Evolutionary conservation across 2,888 invertebrate species (phyloP).

Genomic region (Synergus itoensis): DNA sequence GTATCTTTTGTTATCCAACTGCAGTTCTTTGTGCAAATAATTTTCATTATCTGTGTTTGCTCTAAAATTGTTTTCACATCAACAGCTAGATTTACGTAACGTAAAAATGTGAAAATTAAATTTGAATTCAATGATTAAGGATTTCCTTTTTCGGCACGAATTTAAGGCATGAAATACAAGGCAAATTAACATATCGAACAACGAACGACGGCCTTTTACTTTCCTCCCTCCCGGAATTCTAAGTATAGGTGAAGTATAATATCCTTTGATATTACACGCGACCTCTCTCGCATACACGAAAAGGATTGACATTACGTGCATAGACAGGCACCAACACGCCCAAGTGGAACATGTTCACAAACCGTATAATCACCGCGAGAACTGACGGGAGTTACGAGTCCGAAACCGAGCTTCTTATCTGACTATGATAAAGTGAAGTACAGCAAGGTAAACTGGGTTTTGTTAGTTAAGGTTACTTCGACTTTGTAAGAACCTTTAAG

Average conservation of each 20-base stretch:
- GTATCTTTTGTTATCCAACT: neutral
- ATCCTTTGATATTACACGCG: conserved; percentile 32
- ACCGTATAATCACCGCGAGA: conserved; percentile 16
- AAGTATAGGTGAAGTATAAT: conserved; percentile 25
- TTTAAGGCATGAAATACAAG: conserved; percentile 2
- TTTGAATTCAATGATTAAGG: neutral
- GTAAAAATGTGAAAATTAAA: too few relatives aligned
- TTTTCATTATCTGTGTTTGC: too few relatives aligned
- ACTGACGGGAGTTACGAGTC: conserved; percentile 18
- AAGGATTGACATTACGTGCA: conserved; percentile 23
- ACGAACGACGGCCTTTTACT: conserved; percentile 33
- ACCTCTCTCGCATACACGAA: conserved; percentile 10
- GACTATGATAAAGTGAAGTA: conserved; percentile 21
- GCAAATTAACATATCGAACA: conserved; percentile 22
- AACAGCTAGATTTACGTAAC: too few relatives aligned
- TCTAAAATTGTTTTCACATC: too few relatives aligned
- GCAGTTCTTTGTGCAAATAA: too few relatives aligned
- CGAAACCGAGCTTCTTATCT: conserved; percentile 29
- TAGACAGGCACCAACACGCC: conserved; percentile 18
- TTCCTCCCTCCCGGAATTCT: conserved; percentile 26
- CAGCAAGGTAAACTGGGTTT: conserved; percentile 7
- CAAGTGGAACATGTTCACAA: conserved; percentile 9
- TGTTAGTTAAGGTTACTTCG: conserved; percentile 9
- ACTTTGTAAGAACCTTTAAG: neutral
- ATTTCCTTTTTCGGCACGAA: conserved; percentile 3